Percentiles rank a stretch among this genome's conserved stretches.
Conservation (phyloP, 2,113 vertebrate genomes). For the Kryptolebias marmoratus region DNA sequence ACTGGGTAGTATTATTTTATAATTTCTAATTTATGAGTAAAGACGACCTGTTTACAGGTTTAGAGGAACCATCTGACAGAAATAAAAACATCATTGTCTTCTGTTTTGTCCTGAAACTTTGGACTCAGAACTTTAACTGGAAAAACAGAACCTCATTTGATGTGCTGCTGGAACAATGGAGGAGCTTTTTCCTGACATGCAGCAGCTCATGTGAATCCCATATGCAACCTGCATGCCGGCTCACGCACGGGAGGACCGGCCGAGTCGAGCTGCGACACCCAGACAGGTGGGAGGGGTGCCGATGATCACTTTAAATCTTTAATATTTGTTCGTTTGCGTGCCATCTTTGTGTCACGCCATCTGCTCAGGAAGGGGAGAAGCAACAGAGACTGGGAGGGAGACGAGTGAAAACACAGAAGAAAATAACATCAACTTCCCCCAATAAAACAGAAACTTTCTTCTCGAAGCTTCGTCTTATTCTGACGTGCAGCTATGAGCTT, state of each 20-base stretch:
- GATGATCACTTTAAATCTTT: conserved; percentile 57
- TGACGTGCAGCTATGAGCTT: too few relatives aligned
- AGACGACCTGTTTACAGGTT: not conserved
- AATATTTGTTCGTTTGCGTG: conserved; percentile 47
- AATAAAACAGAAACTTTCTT: too few relatives aligned
- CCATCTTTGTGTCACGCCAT: conserved; percentile 47
- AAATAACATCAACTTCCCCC: conserved; percentile 8
- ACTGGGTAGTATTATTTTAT: too few relatives aligned
- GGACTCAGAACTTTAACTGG: too few relatives aligned
- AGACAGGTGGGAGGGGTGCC: not conserved
- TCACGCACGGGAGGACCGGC: not conserved
- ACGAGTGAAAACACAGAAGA: conserved; percentile 15
- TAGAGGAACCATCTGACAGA: not conserved
- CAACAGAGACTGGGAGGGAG: conserved; percentile 1
- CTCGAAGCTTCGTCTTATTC: too few relatives aligned
- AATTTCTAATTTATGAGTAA: too few relatives aligned
- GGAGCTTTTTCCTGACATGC: too few relatives aligned
- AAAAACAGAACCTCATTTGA: too few relatives aligned
- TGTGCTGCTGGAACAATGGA: too few relatives aligned
- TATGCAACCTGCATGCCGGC: not conserved
- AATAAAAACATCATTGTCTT: not conserved
- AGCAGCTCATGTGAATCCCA: not conserved
- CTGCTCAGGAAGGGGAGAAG: conserved; percentile 5
- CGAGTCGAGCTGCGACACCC: not conserved
- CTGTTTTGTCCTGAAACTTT: too few relatives aligned